Evolutionary conservation across 92 coral and sea anemone species (phyloP).

Genomic region (Porites divaricata): DNA sequence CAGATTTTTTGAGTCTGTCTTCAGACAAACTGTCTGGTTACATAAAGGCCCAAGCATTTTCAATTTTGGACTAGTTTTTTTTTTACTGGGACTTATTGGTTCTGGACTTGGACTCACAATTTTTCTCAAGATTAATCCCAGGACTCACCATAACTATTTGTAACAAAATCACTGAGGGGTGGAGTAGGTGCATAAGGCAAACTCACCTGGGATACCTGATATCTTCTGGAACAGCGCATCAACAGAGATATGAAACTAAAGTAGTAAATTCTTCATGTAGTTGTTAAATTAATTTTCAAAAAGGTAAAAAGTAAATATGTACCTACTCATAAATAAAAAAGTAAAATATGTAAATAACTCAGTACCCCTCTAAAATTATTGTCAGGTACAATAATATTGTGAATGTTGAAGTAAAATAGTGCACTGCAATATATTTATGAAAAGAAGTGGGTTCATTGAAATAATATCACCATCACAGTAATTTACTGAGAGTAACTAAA

Average conservation of each 20-base stretch:
- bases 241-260: neutral
- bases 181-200: neutral
- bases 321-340: neutral
- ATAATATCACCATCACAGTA: no score
- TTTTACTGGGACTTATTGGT: no score
- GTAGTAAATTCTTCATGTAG: neutral
- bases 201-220: neutral
- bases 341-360: neutral
- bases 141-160: no score
- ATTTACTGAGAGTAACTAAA: neutral
- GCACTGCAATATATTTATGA: neutral
- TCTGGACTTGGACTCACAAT: neutral
- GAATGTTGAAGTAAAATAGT: neutral
- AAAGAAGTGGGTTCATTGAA: neutral
- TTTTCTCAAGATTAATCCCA: no score
- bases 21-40: no score
- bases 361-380: neutral
- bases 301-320: neutral
- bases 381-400: neutral
- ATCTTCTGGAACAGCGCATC: neutral
- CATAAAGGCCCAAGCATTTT: no score
- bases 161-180: neutral
- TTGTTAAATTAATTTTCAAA: neutral
- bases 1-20: no score
- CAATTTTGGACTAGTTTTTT: no score